phyloP scores from a whole-genome alignment of 1,140 invertebrate species.

The Leguminivora glycinivorella region DNA sequence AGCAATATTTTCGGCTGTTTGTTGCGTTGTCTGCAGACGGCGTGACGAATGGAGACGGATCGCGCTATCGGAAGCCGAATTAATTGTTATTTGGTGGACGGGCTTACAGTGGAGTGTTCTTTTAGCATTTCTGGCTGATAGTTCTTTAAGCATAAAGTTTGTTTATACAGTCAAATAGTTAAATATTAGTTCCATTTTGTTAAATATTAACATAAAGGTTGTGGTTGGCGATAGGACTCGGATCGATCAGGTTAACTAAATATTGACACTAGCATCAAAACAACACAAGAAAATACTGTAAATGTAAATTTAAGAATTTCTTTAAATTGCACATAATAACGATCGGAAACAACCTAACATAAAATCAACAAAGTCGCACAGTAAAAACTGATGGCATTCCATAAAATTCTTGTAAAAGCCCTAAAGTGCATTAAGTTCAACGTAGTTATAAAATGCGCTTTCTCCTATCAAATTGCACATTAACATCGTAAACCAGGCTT shows the following conservation, averaged over 20 bases:
- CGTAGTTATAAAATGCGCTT: neutral
- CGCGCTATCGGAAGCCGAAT: constrained; percentile 4
- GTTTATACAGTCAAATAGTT: too few species aligned
- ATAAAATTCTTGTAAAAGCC: neutral
- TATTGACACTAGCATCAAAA: too few species aligned
- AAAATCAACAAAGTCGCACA: neutral
- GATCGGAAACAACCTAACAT: neutral
- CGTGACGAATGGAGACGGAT: constrained; percentile 25
- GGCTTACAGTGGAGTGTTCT: neutral
- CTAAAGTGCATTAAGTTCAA: neutral
- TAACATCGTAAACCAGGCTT: constrained; percentile 5
- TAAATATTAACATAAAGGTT: too few species aligned
- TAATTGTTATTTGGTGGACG: constrained; percentile 12
- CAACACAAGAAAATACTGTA: too few species aligned
- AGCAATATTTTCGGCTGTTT: constrained; percentile 24
- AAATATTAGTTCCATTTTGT: too few species aligned
- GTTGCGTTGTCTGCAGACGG: constrained; percentile 19
- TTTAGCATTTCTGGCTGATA: neutral
- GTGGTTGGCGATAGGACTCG: too few species aligned
- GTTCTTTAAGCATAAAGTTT: too few species aligned
- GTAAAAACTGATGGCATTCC: too few species aligned
- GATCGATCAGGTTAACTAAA: too few species aligned
- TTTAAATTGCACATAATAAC: too few species aligned
- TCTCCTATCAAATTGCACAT: constrained; percentile 9
- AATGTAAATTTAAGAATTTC: too few species aligned